Evolutionary conservation across 2,113 vertebrate genomes (phyloP).

Genomic region (Tyto alba): DNA sequence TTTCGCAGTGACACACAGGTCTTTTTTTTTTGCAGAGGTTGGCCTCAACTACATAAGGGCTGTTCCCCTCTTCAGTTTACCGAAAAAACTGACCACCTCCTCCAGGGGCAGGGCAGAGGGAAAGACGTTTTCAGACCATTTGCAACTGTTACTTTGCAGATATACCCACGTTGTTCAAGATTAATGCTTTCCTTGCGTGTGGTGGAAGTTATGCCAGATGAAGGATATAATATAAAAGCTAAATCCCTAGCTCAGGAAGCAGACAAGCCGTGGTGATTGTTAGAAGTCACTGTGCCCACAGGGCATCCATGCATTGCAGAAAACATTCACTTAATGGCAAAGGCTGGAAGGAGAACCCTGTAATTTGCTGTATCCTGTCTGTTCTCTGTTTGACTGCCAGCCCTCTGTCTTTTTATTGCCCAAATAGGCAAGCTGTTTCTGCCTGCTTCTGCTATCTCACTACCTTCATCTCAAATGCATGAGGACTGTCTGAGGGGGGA

Average conservation of each 20-base stretch:
- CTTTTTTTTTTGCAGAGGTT: neutral
- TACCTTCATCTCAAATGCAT: constrained; percentile 36
- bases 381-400: constrained; percentile 49
- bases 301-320: constrained; percentile 46
- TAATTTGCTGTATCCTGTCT: constrained; percentile 58
- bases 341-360: constrained; percentile 26
- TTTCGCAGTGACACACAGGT: neutral
- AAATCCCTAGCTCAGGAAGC: constrained; percentile 45
- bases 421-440: constrained; percentile 47
- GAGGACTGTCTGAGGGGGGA: constrained; percentile 3
- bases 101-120: neutral
- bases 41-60: neutral
- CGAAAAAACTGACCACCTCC: neutral
- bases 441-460: constrained; percentile 14
- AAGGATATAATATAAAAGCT: neutral
- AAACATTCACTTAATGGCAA: constrained; percentile 26
- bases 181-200: neutral
- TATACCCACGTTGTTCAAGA: neutral
- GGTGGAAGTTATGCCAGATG: neutral
- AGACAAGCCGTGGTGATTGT: constrained; percentile 39
- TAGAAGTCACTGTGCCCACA: constrained; percentile 28
- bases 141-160: neutral
- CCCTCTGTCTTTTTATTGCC: constrained; percentile 54
- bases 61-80: neutral
- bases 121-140: neutral